Evolutionary conservation across 2,888 invertebrate species (phyloP).

Genomic region (Idaea biselata): DNA sequence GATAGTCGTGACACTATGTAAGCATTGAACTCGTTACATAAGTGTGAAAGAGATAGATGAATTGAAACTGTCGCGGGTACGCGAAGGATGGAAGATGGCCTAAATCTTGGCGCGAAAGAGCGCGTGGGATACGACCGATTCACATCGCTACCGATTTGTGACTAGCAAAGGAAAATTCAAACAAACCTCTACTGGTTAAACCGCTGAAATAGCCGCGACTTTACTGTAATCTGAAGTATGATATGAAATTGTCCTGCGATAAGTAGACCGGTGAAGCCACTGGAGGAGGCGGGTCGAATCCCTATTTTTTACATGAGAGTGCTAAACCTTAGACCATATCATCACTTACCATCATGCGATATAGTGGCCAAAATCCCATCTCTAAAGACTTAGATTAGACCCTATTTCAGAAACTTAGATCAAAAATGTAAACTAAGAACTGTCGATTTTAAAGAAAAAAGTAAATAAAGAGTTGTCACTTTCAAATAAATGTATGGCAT

Average conservation of each 20-base stretch:
- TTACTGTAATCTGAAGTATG: not conserved
- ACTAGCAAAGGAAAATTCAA: conserved; percentile 35
- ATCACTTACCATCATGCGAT: too few species aligned
- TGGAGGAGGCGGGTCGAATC: too few species aligned
- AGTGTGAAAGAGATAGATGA: conserved; percentile 49
- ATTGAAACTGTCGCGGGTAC: conserved; percentile 35
- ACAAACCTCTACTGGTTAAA: not conserved
- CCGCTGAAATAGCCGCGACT: not conserved
- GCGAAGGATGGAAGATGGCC: conserved; percentile 55
- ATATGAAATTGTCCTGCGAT: not conserved
- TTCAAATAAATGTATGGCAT: too few species aligned
- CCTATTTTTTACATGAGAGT: too few species aligned
- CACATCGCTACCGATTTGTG: conserved; percentile 78
- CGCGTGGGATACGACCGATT: conserved; percentile 72
- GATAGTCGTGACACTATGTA: conserved; percentile 53
- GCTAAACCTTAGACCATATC: too few species aligned
- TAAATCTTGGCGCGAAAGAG: conserved; percentile 64
- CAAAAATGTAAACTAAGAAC: too few species aligned
- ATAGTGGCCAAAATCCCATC: too few species aligned
- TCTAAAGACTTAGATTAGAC: too few species aligned
- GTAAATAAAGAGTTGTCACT: too few species aligned
- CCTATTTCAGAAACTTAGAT: too few species aligned
- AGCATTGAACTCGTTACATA: conserved; percentile 71
- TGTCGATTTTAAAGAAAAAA: too few species aligned
- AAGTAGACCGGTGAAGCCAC: not conserved